A percentile compares a stretch with the other conserved stretches of the same genome.
Conservation (phyloP, 2,113 vertebrate genomes). For the Hyaena hyaena region DNA sequence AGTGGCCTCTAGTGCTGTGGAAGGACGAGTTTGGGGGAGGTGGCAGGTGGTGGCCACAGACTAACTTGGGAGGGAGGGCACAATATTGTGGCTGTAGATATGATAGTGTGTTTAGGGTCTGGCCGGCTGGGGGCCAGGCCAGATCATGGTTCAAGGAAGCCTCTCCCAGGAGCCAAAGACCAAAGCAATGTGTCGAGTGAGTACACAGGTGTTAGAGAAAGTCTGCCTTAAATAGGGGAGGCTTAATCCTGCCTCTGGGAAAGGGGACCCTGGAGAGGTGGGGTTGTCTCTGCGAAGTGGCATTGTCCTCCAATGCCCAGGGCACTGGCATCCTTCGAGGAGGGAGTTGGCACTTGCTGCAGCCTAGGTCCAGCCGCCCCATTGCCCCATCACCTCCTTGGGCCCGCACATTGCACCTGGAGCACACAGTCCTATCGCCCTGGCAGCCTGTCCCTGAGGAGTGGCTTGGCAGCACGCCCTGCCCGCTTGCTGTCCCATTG, state of each 20-base stretch:
- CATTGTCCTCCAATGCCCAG: neutral
- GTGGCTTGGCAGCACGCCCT: neutral
- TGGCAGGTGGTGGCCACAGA: neutral
- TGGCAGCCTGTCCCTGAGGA: neutral
- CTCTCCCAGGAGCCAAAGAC: neutral
- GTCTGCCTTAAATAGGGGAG: neutral
- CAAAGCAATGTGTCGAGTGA: neutral
- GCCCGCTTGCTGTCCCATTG: neutral
- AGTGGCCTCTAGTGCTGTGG: neutral
- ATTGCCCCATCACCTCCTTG: neutral
- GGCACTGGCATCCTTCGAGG: neutral
- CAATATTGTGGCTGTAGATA: neutral
- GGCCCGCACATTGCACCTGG: neutral
- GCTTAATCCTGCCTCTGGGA: neutral
- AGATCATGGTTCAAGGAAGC: neutral
- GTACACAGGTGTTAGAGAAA: neutral
- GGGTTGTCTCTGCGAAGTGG: neutral
- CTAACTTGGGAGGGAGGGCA: neutral
- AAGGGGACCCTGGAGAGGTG: neutral
- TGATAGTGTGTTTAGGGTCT: neutral
- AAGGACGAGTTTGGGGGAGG: neutral
- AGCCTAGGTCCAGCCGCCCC: neutral
- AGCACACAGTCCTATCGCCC: neutral
- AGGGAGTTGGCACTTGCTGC: neutral
- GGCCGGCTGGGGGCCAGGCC: neutral